Conservation (phyloP, 2,888 invertebrate species). For the Harpalus rufipes region DNA sequence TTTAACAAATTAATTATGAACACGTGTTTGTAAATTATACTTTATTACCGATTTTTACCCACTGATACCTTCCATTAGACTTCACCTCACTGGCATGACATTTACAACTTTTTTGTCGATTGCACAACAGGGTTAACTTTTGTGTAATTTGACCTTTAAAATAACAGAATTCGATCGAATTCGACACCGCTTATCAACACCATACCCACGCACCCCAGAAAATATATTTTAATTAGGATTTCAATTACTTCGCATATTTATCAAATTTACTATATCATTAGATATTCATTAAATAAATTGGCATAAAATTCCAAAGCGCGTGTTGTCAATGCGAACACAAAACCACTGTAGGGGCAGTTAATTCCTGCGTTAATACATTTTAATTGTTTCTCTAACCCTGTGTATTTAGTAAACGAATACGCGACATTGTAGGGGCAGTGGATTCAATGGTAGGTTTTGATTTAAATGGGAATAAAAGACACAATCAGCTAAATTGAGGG, state of each 20-base stretch:
- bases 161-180: too few species aligned
- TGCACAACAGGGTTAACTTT: too few species aligned
- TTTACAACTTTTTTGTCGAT: too few species aligned
- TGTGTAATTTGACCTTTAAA: too few species aligned
- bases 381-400: constrained; percentile 42
- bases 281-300: constrained; percentile 52
- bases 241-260: constrained; percentile 42
- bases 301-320: constrained; percentile 25
- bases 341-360: constrained; percentile 24
- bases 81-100: too few species aligned
- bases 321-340: constrained; percentile 27
- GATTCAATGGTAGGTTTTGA: constrained; percentile 40
- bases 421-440: background rate
- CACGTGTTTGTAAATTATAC: background rate
- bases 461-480: constrained; percentile 41
- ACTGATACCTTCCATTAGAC: background rate
- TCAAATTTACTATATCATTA: constrained; percentile 48
- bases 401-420: constrained; percentile 18
- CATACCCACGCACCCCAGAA: too few species aligned
- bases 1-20: constrained; percentile 26
- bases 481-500: constrained; percentile 43
- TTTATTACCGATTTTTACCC: constrained; percentile 1
- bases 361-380: constrained; percentile 49
- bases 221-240: constrained; percentile 31
- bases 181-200: too few species aligned